These are phyloP conservation scores for Holocentrus rufus DNA, from an alignment of 2,797 vertebrate genomes.

Conservation along the genomic window DNA sequence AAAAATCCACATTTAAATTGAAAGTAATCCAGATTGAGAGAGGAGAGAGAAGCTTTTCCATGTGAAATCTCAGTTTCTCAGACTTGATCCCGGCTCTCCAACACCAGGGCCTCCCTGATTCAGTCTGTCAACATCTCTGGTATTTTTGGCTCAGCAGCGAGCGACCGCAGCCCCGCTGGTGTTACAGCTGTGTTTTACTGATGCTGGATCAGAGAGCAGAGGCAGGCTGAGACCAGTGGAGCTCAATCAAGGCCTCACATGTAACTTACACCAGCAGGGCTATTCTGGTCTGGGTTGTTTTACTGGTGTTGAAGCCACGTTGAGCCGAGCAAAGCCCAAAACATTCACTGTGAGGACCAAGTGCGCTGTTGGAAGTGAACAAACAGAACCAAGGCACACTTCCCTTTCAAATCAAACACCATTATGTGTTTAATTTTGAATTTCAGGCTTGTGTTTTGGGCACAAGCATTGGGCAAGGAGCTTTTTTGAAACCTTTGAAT, in stretches of 20 bases:
- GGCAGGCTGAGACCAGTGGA: slow-evolving; percentile 45
- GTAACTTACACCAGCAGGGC: slow-evolving; percentile 75
- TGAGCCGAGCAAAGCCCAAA: slow-evolving; percentile 25
- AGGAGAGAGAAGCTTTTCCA: too few species aligned
- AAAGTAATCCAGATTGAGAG: too few species aligned
- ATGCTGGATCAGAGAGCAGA: slow-evolving; percentile 55
- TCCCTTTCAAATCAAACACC: too few species aligned
- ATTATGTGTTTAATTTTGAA: too few species aligned
- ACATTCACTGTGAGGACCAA: background rate
- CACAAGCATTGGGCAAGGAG: too few species aligned
- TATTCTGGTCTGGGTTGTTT: slow-evolving; percentile 72
- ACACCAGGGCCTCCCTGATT: background rate
- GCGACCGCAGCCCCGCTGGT: background rate
- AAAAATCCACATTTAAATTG: too few species aligned
- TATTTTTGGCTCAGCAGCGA: slow-evolving; percentile 3
- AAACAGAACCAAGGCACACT: too few species aligned
- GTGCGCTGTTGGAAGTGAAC: background rate
- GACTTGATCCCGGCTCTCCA: too few species aligned
- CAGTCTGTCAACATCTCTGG: background rate
- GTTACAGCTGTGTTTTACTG: slow-evolving; percentile 1
- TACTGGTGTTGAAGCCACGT: slow-evolving; percentile 58
- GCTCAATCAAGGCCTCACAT: slow-evolving; percentile 63
- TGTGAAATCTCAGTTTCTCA: background rate
- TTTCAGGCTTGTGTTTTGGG: too few species aligned
- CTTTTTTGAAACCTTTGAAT: too few species aligned